These are phyloP conservation scores for Gymnocheta viridis DNA, from an alignment of 2,888 invertebrate genomes.

Conservation along the genomic window DNA sequence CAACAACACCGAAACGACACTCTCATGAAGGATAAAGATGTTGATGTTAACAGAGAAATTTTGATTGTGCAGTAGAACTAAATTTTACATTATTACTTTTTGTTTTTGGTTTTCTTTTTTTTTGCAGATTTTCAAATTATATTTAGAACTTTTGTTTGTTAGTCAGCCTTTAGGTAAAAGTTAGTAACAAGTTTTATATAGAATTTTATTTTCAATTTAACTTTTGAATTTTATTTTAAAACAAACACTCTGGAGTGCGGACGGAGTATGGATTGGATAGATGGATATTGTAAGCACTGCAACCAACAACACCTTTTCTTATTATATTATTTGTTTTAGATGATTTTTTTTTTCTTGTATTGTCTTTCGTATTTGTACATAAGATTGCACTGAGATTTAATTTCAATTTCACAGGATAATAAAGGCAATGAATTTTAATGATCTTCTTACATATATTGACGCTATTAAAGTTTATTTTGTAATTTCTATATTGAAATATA, in stretches of 20 bases:
- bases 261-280: neutral
- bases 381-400: constrained; percentile 66
- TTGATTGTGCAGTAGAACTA: constrained; percentile 30
- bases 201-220: constrained; percentile 70
- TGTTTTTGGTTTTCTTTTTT: constrained; percentile 4
- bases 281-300: constrained; percentile 43
- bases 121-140: constrained; percentile 62
- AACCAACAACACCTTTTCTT: constrained; percentile 59
- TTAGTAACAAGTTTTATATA: constrained; percentile 63
- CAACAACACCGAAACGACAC: constrained; percentile 50
- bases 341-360: constrained; percentile 42
- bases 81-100: constrained; percentile 45
- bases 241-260: constrained; percentile 23
- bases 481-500: neutral
- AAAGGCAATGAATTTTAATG: constrained; percentile 62
- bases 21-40: constrained; percentile 15
- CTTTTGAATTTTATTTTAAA: constrained; percentile 65
- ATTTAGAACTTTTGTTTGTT: constrained; percentile 66
- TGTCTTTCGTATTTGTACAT: constrained; percentile 38
- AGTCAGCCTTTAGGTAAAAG: constrained; percentile 63
- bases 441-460: constrained; percentile 26
- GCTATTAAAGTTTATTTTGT: constrained; percentile 49
- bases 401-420: constrained; percentile 61
- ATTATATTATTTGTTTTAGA: constrained; percentile 48
- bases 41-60: constrained; percentile 38